These are phyloP conservation scores for Acanthochromis polyacanthus DNA, from an alignment of 2,113 vertebrate genomes.

Conservation along the genomic window DNA sequence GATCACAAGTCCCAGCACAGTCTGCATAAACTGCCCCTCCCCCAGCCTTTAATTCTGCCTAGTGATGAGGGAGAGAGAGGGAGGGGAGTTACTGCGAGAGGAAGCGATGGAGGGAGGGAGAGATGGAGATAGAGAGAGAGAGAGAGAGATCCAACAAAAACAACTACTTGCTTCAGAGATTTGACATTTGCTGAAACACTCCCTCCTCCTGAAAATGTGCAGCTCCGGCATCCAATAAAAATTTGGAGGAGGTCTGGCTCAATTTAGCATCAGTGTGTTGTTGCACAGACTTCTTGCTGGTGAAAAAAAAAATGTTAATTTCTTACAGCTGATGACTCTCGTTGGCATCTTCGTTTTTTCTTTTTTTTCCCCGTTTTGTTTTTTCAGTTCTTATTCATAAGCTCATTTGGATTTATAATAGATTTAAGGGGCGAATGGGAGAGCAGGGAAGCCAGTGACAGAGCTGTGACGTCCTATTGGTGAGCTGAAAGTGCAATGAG, in stretches of 20 bases:
- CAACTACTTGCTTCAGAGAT: conserved; percentile 80
- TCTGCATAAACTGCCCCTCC: conserved; percentile 85
- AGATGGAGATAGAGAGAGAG: conserved; percentile 57
- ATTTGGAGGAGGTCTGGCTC: conserved; percentile 61
- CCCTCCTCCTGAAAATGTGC: conserved; percentile 69
- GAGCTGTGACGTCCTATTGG: conserved; percentile 63
- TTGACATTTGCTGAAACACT: conserved; percentile 76
- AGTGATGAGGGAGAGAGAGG: conserved; percentile 85
- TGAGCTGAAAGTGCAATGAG: conserved; percentile 46
- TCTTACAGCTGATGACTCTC: conserved; percentile 2
- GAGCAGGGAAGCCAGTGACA: conserved; percentile 46
- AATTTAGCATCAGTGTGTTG: conserved; percentile 60
- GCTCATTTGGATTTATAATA: conserved; percentile 26
- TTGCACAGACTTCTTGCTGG: conserved; percentile 43
- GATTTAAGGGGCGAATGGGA: conserved; percentile 42
- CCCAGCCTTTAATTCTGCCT: conserved; percentile 86
- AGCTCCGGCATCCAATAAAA: conserved; percentile 64
- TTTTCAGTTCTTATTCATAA: conserved; percentile 22
- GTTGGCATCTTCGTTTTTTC: conserved; percentile 39
- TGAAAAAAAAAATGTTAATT: not conserved
- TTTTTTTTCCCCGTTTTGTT: conserved; percentile 11
- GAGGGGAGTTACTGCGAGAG: conserved; percentile 80
- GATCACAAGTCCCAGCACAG: conserved; percentile 85
- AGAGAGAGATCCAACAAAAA: conserved; percentile 79
- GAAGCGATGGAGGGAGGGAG: conserved; percentile 69